phyloP scores from a whole-genome alignment of 2,797 vertebrate species.

The Threskiornis aethiopicus region DNA sequence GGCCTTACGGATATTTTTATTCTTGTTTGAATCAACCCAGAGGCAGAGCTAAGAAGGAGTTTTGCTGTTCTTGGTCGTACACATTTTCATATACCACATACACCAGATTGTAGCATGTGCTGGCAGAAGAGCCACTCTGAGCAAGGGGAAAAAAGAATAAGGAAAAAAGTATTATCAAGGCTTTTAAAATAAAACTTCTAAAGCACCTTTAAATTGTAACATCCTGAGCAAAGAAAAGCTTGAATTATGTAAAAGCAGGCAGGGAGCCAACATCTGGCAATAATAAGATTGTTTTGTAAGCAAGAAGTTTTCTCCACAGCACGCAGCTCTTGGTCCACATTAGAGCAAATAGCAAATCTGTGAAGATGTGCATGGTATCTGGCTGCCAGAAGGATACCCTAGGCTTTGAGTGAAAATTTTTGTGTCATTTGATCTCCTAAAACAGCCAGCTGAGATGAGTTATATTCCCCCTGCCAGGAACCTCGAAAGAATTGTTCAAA shows the following conservation, averaged over 20 bases:
- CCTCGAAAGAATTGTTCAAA: constrained; percentile 67
- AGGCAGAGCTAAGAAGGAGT: neutral
- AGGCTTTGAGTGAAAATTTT: constrained; percentile 40
- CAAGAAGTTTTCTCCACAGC: constrained; percentile 68
- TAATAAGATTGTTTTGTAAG: constrained; percentile 76
- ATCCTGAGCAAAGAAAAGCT: constrained; percentile 70
- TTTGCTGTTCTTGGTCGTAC: neutral
- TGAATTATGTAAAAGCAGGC: constrained; percentile 74
- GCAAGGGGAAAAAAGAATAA: neutral
- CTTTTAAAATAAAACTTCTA: constrained; percentile 72
- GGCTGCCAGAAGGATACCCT: constrained; percentile 65
- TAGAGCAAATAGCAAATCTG: constrained; percentile 42
- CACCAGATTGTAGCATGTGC: neutral
- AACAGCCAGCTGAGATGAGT: constrained; percentile 73
- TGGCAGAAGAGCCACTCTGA: neutral
- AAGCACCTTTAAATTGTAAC: constrained; percentile 74
- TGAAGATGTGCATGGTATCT: constrained; percentile 62
- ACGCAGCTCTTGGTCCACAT: constrained; percentile 29
- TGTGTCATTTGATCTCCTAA: constrained; percentile 67
- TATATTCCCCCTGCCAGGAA: constrained; percentile 60
- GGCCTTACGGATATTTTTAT: neutral
- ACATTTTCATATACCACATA: neutral
- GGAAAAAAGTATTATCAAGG: constrained; percentile 26
- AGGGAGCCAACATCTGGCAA: constrained; percentile 78
- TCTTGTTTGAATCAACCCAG: constrained; percentile 6